Percentiles rank a stretch among this genome's conserved stretches.
Conservation (phyloP, 2,113 vertebrate genomes). For the Collichthys lucidus region DNA sequence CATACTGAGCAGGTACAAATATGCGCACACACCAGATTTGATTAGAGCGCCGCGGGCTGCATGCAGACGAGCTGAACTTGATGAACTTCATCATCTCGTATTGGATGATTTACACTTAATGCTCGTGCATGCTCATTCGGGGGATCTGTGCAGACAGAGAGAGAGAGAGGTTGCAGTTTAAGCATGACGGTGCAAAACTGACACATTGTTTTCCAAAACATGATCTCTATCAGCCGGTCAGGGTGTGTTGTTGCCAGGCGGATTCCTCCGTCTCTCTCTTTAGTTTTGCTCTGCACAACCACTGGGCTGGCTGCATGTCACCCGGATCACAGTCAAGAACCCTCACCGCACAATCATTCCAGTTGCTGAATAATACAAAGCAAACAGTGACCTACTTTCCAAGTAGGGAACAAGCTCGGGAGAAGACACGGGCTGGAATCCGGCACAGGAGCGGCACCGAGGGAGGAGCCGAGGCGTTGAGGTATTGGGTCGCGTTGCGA, state of each 20-base stretch:
- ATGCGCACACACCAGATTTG: slow-evolving; percentile 13
- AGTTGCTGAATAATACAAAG: slow-evolving; percentile 94
- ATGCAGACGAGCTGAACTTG: slow-evolving; percentile 21
- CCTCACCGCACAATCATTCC: slow-evolving; percentile 81
- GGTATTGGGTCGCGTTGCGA: not conserved
- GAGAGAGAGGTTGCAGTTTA: not conserved
- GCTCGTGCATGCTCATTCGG: not conserved
- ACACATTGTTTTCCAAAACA: slow-evolving; percentile 7
- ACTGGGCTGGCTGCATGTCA: slow-evolving; percentile 74
- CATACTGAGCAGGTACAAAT: slow-evolving; percentile 1
- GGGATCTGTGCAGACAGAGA: too few relatives aligned
- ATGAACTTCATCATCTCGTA: not conserved
- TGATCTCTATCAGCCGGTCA: not conserved
- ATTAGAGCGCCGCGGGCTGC: not conserved
- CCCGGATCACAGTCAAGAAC: slow-evolving; percentile 77
- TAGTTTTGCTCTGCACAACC: slow-evolving; percentile 20
- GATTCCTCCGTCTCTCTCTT: slow-evolving; percentile 1
- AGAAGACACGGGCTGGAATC: slow-evolving; percentile 87
- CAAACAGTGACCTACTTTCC: slow-evolving; percentile 97
- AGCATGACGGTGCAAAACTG: not conserved
- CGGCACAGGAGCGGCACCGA: slow-evolving; percentile 50
- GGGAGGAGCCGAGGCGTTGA: slow-evolving; percentile 62
- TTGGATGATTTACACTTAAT: not conserved
- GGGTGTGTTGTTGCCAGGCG: slow-evolving; percentile 33
- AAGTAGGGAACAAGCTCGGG: slow-evolving; percentile 87